phyloP scores from a whole-genome alignment of 2,888 invertebrate genomes.

The Chymomyza amoena region DNA sequence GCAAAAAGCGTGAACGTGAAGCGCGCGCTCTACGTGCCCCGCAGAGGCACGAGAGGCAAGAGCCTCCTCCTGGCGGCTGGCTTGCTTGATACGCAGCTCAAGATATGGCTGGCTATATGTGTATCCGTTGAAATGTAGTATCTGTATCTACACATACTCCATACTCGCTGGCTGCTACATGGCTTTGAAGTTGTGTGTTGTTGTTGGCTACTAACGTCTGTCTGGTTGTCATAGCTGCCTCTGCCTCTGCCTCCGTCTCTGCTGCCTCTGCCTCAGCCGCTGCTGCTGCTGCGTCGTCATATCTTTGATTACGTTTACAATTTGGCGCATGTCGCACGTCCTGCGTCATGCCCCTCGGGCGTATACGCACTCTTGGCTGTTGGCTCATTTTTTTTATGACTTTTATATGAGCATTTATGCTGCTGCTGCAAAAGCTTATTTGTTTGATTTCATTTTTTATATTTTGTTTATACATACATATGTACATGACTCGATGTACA shows the following conservation, averaged over 20 bases:
- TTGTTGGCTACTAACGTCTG: constrained; percentile 4
- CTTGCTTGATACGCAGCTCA: neutral
- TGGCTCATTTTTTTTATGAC: neutral
- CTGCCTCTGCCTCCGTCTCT: constrained; percentile 3
- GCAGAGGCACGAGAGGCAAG: too few species aligned
- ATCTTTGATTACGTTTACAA: constrained; percentile 51
- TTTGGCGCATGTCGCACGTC: constrained; percentile 23
- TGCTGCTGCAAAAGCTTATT: neutral
- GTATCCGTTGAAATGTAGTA: neutral
- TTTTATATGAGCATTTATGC: constrained; percentile 21
- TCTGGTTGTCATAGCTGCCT: constrained; percentile 30
- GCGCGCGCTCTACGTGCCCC: too few species aligned
- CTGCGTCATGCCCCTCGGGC: neutral
- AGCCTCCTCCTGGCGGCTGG: too few species aligned
- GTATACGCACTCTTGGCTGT: neutral
- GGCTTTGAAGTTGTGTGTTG: constrained; percentile 22
- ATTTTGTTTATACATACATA: neutral
- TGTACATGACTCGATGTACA: too few species aligned
- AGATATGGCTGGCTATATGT: neutral
- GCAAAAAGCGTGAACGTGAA: neutral
- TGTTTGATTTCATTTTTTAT: constrained; percentile 8
- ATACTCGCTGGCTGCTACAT: constrained; percentile 39
- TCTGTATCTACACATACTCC: neutral
- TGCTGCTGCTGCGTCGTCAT: neutral
- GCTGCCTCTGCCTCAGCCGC: neutral